A percentile compares a stretch with the other conserved stretches of the same genome.
These are phyloP conservation scores for Coregonus clupeaformis DNA, from an alignment of 2,113 vertebrate species.

Conservation along the genomic window DNA sequence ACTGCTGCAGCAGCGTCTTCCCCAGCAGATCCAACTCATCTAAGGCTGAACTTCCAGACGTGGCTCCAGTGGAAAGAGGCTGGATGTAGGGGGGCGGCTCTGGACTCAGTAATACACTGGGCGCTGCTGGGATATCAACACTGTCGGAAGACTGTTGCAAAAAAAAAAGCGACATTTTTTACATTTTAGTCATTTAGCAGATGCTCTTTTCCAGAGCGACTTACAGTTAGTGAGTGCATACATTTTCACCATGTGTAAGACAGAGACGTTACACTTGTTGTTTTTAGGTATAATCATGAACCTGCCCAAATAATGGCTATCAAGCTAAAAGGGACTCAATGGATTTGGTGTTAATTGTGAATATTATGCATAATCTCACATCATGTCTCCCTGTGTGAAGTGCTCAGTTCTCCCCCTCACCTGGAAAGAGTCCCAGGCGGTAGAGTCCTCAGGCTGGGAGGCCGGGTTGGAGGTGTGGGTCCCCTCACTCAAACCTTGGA, in stretches of 20 bases:
- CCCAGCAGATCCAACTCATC: slow-evolving; percentile 93
- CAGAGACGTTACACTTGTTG: background rate
- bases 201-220: too few species aligned
- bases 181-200: too few species aligned
- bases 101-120: slow-evolving; percentile 70
- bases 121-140: slow-evolving; percentile 56
- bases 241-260: background rate
- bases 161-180: background rate
- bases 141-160: slow-evolving; percentile 84
- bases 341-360: too few species aligned
- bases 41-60: slow-evolving; percentile 77
- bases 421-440: slow-evolving; percentile 94
- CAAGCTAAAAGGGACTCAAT: too few species aligned
- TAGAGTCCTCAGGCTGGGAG: slow-evolving; percentile 77
- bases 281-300: background rate
- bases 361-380: too few species aligned
- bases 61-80: slow-evolving; percentile 44
- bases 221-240: too few species aligned
- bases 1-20: slow-evolving; percentile 92
- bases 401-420: slow-evolving; percentile 60
- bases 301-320: too few species aligned
- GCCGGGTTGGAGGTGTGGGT: slow-evolving; percentile 68
- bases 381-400: background rate
- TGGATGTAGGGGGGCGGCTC: slow-evolving; percentile 50
- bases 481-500: slow-evolving; percentile 87